Conservation (phyloP, 2,113 vertebrate genomes). For the Elachura formosa region DNA sequence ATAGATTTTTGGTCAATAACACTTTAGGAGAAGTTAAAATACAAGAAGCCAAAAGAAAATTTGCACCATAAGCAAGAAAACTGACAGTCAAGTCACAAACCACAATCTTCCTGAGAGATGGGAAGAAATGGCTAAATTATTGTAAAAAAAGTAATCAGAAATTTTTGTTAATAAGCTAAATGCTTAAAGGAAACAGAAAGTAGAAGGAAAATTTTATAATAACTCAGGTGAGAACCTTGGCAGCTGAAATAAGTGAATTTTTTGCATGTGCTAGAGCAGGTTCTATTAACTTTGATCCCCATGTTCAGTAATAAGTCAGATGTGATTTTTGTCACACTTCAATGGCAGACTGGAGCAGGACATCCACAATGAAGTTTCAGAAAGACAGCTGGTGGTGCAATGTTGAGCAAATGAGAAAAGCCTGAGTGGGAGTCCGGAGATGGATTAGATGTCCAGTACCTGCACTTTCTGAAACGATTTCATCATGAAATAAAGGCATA, state of each 20-base stretch:
- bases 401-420: slow-evolving; percentile 18
- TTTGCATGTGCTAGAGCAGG: background rate
- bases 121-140: background rate
- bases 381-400: slow-evolving; percentile 36
- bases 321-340: background rate
- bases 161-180: background rate
- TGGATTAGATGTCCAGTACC: slow-evolving; percentile 14
- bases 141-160: background rate
- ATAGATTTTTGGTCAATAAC: background rate
- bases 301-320: background rate
- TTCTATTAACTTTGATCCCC: background rate
- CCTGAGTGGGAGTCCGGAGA: slow-evolving; percentile 22
- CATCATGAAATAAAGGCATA: slow-evolving; percentile 38
- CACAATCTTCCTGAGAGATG: background rate
- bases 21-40: background rate
- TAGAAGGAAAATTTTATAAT: background rate
- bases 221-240: background rate
- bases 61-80: background rate
- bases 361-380: slow-evolving; percentile 25
- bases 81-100: background rate
- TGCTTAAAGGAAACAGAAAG: background rate
- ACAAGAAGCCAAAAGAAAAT: background rate
- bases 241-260: background rate
- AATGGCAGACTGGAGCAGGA: background rate
- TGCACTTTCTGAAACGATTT: slow-evolving; percentile 38